A percentile compares a stretch with the other conserved stretches of the same genome.
These are phyloP conservation scores for Dioctria rufipes DNA, from an alignment of 2,888 invertebrate genomes.

Conservation along the genomic window DNA sequence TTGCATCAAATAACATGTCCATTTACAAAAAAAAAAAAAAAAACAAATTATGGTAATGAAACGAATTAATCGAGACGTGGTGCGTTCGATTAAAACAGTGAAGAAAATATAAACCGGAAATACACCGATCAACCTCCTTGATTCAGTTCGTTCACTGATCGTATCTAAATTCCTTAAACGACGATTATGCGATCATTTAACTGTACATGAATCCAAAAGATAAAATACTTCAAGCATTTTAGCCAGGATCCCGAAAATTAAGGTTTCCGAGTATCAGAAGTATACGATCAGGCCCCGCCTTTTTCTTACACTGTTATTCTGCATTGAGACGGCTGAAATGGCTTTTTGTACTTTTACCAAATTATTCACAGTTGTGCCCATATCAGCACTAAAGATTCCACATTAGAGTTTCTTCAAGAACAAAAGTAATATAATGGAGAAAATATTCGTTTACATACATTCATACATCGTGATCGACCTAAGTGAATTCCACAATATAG, in stretches of 20 bases:
- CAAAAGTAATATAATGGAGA: constrained; percentile 9
- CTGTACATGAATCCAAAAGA: too few relatives aligned
- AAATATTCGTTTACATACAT: background rate
- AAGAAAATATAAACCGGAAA: too few relatives aligned
- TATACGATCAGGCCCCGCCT: constrained; percentile 34
- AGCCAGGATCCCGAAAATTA: background rate
- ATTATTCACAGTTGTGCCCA: constrained; percentile 21
- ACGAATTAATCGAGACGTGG: too few relatives aligned
- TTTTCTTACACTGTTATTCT: constrained; percentile 28
- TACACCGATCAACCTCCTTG: too few relatives aligned
- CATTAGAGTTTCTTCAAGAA: constrained; percentile 26
- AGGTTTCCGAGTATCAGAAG: constrained; percentile 13
- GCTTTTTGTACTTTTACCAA: constrained; percentile 4
- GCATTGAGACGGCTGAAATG: background rate
- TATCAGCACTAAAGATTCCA: constrained; percentile 1
- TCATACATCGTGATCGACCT: constrained; percentile 19
- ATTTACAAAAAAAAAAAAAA: too few relatives aligned
- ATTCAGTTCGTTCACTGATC: too few relatives aligned
- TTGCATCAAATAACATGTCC: too few relatives aligned
- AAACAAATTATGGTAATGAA: too few relatives aligned
- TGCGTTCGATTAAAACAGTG: too few relatives aligned
- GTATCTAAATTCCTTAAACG: too few relatives aligned
- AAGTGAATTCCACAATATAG: constrained; percentile 19
- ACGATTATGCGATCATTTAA: too few relatives aligned
- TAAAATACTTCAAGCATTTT: background rate